These are phyloP conservation scores for Ips typographus DNA, from an alignment of 1,140 invertebrate genomes.

Conservation along the genomic window DNA sequence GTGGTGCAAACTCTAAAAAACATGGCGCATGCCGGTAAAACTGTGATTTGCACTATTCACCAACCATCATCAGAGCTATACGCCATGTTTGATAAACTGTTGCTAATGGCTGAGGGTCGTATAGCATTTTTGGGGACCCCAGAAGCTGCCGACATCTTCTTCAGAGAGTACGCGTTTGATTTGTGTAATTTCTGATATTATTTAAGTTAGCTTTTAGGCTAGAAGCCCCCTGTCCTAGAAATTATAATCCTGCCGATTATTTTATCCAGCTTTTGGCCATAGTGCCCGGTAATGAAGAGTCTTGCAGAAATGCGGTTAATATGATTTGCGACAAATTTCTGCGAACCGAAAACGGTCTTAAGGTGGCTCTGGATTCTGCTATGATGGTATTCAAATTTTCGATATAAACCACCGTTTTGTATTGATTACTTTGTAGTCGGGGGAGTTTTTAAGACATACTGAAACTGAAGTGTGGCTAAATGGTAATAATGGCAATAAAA, in stretches of 20 bases:
- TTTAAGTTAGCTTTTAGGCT: slow-evolving; percentile 55
- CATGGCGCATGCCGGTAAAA: slow-evolving; percentile 82
- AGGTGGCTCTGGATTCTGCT: slow-evolving; percentile 58
- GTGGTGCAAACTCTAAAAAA: slow-evolving; percentile 83
- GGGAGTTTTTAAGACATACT: slow-evolving; percentile 24
- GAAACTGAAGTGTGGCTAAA: slow-evolving; percentile 33
- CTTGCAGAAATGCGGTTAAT: slow-evolving; percentile 72
- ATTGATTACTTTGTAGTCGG: slow-evolving; percentile 22
- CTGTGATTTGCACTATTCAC: slow-evolving; percentile 92
- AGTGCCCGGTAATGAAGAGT: slow-evolving; percentile 76
- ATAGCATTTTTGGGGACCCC: slow-evolving; percentile 87
- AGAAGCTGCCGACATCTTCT: slow-evolving; percentile 78
- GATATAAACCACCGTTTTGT: background rate
- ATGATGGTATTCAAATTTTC: slow-evolving; percentile 45
- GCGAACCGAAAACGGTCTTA: slow-evolving; percentile 60
- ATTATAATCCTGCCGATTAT: slow-evolving; percentile 96
- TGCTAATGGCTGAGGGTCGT: slow-evolving; percentile 89
- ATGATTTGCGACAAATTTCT: slow-evolving; percentile 77
- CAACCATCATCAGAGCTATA: slow-evolving; percentile 95
- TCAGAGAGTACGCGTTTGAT: slow-evolving; percentile 69
- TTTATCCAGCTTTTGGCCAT: slow-evolving; percentile 86
- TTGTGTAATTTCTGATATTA: background rate
- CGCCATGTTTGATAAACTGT: slow-evolving; percentile 86
- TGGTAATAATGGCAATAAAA: slow-evolving; percentile 25
- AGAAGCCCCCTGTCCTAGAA: slow-evolving; percentile 75